Evolutionary conservation across 2,888 invertebrate genomes (phyloP).

Genomic region (Pediacus dermestoides): DNA sequence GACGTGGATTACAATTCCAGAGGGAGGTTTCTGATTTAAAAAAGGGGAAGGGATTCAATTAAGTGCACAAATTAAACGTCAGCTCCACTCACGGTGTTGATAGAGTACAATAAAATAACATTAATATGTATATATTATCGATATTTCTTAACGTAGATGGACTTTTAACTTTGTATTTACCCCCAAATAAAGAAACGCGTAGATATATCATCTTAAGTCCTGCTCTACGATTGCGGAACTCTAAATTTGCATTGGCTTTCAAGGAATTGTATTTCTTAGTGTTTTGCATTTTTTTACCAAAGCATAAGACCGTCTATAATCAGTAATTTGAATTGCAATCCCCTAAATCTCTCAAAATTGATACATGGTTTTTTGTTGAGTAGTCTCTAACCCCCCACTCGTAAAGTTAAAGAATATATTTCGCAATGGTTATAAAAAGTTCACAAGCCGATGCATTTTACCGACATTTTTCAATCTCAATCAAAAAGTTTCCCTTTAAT

Average conservation of each 20-base stretch:
- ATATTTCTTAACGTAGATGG: too few species aligned
- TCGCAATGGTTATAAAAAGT: slow-evolving; percentile 3
- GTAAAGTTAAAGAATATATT: slow-evolving; percentile 7
- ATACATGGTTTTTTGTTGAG: slow-evolving; percentile 35
- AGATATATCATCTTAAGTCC: too few species aligned
- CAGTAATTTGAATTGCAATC: slow-evolving; percentile 48
- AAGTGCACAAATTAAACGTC: slow-evolving; percentile 48
- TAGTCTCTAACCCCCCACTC: slow-evolving; percentile 13
- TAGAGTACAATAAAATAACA: slow-evolving; percentile 34
- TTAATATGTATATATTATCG: slow-evolving; percentile 23
- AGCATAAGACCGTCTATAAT: slow-evolving; percentile 39
- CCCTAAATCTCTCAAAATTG: slow-evolving; percentile 47
- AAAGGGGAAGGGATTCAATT: slow-evolving; percentile 44
- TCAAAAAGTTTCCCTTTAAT: slow-evolving; percentile 41
- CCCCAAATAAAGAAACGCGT: too few species aligned
- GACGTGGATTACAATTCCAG: slow-evolving; percentile 43
- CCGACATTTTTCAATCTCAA: slow-evolving; percentile 29
- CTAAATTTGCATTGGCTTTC: slow-evolving; percentile 32
- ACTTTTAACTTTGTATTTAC: too few species aligned
- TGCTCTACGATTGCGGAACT: too few species aligned
- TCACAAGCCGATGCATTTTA: slow-evolving; percentile 23
- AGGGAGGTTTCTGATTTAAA: slow-evolving; percentile 43
- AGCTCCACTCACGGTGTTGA: slow-evolving; percentile 42
- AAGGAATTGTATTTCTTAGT: slow-evolving; percentile 33
- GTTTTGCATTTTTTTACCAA: slow-evolving; percentile 35